Conservation (phyloP, 2,797 vertebrate genomes). For the Galago senegalensis region DNA sequence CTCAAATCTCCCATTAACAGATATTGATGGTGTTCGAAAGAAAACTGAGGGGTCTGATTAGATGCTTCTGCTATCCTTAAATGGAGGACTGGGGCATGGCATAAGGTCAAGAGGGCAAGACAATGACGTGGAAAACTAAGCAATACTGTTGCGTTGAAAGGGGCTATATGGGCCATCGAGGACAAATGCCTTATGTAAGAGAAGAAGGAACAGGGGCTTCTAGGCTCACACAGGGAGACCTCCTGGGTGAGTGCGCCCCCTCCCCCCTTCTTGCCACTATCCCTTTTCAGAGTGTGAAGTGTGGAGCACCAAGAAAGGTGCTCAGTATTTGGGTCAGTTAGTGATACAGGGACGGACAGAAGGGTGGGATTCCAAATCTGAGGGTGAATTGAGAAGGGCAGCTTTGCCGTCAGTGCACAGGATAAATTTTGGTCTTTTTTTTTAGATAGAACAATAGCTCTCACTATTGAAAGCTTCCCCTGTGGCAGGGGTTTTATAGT, state of each 20-base stretch:
- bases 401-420: not conserved
- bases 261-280: not conserved
- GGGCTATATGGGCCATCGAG: not conserved
- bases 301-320: not conserved
- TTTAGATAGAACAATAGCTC: constrained; percentile 16
- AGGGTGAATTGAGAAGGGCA: not conserved
- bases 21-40: constrained; percentile 26
- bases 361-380: not conserved
- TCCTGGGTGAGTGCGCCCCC: not conserved
- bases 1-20: not conserved
- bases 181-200: not conserved
- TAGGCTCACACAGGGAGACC: not conserved
- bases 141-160: not conserved
- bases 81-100: not conserved
- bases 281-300: not conserved
- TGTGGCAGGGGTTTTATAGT: not conserved
- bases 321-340: not conserved
- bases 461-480: not conserved
- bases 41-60: not conserved
- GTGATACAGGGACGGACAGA: not conserved
- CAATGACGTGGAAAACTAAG: constrained; percentile 15
- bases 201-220: not conserved
- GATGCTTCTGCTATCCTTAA: not conserved
- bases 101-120: constrained; percentile 6
- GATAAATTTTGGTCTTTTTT: not conserved